These are phyloP conservation scores for Eulemur rufifrons DNA, from an alignment of 2,113 vertebrate genomes.

Conservation along the genomic window DNA sequence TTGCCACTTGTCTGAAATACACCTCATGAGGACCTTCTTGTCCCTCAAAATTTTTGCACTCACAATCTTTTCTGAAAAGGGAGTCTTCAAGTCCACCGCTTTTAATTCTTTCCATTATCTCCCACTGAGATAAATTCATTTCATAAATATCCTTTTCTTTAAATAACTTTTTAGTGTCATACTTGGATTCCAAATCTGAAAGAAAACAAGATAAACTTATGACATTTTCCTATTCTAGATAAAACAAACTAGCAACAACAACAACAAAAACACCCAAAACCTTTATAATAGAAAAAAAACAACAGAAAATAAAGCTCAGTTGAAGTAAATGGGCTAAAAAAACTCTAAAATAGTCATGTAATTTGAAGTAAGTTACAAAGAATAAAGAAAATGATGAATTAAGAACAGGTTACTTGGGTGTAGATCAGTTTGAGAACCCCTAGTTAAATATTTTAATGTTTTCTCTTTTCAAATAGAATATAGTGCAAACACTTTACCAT, in stretches of 20 bases:
- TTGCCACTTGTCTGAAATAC: conserved; percentile 51
- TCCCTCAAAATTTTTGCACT: conserved; percentile 52
- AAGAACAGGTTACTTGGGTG: not conserved
- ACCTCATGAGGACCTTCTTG: not conserved
- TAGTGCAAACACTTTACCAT: not conserved
- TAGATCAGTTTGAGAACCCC: not conserved
- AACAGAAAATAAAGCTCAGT: not conserved
- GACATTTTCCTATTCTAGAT: conserved; percentile 4
- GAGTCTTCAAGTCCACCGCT: conserved; percentile 30
- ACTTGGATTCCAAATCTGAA: conserved; percentile 64
- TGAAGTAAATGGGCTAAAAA: not conserved
- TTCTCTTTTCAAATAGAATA: not conserved
- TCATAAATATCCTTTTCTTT: conserved; percentile 56
- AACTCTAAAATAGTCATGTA: not conserved
- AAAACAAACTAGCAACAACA: conserved; percentile 28
- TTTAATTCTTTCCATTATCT: conserved; percentile 60
- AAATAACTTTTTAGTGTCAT: conserved; percentile 52
- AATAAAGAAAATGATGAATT: not conserved
- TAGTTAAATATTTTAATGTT: not conserved
- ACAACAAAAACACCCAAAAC: not conserved
- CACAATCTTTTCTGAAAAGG: conserved; percentile 43
- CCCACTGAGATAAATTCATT: conserved; percentile 65
- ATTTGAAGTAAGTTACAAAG: not conserved
- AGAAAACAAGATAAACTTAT: conserved; percentile 46
- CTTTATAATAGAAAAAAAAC: not conserved